phyloP scores from a whole-genome alignment of 2,888 invertebrate genomes.

The Aporophyla nigra region DNA sequence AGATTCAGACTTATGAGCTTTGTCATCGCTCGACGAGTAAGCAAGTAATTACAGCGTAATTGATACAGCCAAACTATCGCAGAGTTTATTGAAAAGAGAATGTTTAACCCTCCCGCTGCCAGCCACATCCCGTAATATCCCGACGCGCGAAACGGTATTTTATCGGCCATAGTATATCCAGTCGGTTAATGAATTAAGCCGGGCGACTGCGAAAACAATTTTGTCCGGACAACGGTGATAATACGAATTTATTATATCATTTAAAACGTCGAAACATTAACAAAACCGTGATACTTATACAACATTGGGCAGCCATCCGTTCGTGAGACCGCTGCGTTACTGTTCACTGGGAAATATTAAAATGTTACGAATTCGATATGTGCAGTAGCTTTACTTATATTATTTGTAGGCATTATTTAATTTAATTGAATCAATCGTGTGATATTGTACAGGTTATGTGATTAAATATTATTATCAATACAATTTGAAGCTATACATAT shows the following conservation, averaged over 20 bases:
- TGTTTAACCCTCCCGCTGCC: constrained; percentile 30
- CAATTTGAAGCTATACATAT: neutral
- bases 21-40: neutral
- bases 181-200: constrained; percentile 85
- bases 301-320: constrained; percentile 66
- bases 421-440: neutral
- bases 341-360: constrained; percentile 54
- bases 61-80: constrained; percentile 12
- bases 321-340: constrained; percentile 54
- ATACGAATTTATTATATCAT: constrained; percentile 89
- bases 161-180: constrained; percentile 78
- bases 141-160: constrained; percentile 65
- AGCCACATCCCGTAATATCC: constrained; percentile 52
- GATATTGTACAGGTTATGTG: neutral
- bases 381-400: constrained; percentile 12
- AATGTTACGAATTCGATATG: constrained; percentile 43
- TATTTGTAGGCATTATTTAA: constrained; percentile 8
- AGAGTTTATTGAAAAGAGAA: constrained; percentile 49
- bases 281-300: constrained; percentile 78
- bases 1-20: constrained; percentile 4
- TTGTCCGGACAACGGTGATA: constrained; percentile 83
- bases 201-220: constrained; percentile 85
- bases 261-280: constrained; percentile 85
- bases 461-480: neutral
- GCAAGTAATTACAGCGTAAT: neutral